Evolutionary conservation across 2,888 invertebrate genomes (phyloP).

Genomic region (Diarsia dahlii): DNA sequence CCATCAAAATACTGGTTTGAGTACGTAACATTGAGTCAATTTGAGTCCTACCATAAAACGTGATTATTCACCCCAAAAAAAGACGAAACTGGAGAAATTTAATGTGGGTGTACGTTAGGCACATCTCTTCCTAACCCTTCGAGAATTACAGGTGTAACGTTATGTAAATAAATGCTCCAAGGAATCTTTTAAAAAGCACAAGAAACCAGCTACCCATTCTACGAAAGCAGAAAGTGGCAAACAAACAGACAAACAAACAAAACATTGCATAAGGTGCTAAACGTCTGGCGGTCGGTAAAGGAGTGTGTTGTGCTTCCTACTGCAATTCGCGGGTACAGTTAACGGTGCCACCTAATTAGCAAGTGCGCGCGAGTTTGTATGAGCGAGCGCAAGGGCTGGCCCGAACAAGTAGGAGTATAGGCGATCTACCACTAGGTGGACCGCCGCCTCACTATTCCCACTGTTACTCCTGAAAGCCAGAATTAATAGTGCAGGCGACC

Average conservation of each 20-base stretch:
- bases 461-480: too few relatives aligned
- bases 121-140: not conserved
- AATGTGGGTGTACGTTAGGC: not conserved
- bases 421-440: too few relatives aligned
- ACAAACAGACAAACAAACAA: slow-evolving; percentile 41
- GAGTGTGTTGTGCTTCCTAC: slow-evolving; percentile 51
- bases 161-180: not conserved
- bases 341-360: slow-evolving; percentile 64
- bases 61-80: too few relatives aligned
- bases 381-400: slow-evolving; percentile 40
- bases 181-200: not conserved
- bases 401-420: not conserved
- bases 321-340: slow-evolving; percentile 57
- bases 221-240: slow-evolving; percentile 43
- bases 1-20: too few relatives aligned
- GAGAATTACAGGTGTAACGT: not conserved
- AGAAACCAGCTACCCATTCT: slow-evolving; percentile 31
- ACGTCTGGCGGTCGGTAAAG: slow-evolving; percentile 39
- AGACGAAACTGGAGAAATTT: not conserved
- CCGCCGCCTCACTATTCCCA: too few relatives aligned
- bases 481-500: too few relatives aligned
- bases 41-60: too few relatives aligned
- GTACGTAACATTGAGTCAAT: too few relatives aligned
- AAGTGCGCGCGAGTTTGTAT: slow-evolving; percentile 51
- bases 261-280: slow-evolving; percentile 56